A percentile compares a stretch with the other conserved stretches of the same genome.
Evolutionary conservation across 2,797 vertebrate species (phyloP).

Genomic region (Podargus strigoides): DNA sequence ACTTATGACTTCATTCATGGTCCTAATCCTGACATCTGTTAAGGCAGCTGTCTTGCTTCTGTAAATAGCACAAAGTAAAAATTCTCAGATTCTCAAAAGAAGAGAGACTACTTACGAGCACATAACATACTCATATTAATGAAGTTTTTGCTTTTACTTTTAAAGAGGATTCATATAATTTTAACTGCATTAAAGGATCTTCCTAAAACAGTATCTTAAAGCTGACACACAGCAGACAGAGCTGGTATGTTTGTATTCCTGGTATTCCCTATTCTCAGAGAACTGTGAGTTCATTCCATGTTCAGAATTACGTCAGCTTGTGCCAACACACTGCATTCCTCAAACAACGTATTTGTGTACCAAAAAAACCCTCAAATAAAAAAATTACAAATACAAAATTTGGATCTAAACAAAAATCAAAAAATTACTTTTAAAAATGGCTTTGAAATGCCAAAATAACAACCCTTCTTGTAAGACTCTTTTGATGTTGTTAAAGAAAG

Average conservation of each 20-base stretch:
- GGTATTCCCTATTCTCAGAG: not conserved
- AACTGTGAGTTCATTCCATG: not conserved
- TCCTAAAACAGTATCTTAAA: not conserved
- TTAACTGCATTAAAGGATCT: not conserved
- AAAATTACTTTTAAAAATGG: not conserved
- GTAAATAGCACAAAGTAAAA: slow-evolving; percentile 6
- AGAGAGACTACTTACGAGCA: not conserved
- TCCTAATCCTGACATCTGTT: slow-evolving; percentile 88
- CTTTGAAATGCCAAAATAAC: not conserved
- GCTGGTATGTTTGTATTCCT: not conserved
- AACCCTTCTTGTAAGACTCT: not conserved
- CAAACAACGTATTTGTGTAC: not conserved
- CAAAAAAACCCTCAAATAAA: not conserved
- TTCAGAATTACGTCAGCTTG: not conserved
- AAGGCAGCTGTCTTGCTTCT: slow-evolving; percentile 87
- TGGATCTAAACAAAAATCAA: not conserved
- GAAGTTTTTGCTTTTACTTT: not conserved
- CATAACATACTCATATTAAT: not conserved
- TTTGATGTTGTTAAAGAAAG: not conserved
- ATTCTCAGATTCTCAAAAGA: not conserved
- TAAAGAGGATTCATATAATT: not conserved
- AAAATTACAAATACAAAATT: not conserved
- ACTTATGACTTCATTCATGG: slow-evolving; percentile 94
- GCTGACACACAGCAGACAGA: not conserved
- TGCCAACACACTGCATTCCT: not conserved